These are phyloP conservation scores for Zootermopsis nevadensis DNA, from an alignment of 2,888 invertebrate genomes.

Conservation along the genomic window DNA sequence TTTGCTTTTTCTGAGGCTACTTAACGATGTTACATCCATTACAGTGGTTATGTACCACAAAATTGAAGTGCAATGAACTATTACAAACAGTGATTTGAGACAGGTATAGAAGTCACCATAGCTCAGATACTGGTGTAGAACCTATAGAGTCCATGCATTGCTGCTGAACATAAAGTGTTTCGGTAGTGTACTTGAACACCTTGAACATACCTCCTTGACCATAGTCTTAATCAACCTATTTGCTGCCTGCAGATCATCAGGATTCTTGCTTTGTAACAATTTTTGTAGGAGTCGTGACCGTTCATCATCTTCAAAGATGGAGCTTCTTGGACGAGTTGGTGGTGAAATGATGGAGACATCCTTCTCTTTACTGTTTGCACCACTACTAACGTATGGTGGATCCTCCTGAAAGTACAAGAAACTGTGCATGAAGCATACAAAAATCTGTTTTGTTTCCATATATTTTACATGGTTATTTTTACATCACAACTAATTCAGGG, in stretches of 20 bases:
- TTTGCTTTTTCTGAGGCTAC: too few species aligned
- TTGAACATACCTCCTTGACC: constrained; percentile 82
- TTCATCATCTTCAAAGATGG: constrained; percentile 83
- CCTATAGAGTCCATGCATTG: too few species aligned
- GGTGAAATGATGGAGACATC: constrained; percentile 31
- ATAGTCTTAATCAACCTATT: constrained; percentile 96
- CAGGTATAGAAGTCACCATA: too few species aligned
- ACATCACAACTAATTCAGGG: too few species aligned
- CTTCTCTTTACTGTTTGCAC: constrained; percentile 2
- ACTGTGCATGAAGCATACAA: not conserved
- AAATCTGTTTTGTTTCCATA: not conserved
- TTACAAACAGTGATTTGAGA: too few species aligned
- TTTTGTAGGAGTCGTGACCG: constrained; percentile 86
- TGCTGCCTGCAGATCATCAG: constrained; percentile 94
- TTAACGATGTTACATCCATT: too few species aligned
- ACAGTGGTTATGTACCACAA: too few species aligned
- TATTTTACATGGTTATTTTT: too few species aligned
- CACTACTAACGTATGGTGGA: constrained; percentile 38
- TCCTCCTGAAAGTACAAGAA: constrained; percentile 45
- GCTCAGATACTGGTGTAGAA: too few species aligned
- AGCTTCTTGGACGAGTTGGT: constrained; percentile 58
- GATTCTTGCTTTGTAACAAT: constrained; percentile 91
- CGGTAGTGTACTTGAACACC: too few species aligned
- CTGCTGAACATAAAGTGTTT: too few species aligned
- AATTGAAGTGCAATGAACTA: too few species aligned